Evolutionary conservation across 2,113 vertebrate genomes (phyloP), one percentile per base, ranked within the genome.

Genomic region (Candoia aspera): DNA sequence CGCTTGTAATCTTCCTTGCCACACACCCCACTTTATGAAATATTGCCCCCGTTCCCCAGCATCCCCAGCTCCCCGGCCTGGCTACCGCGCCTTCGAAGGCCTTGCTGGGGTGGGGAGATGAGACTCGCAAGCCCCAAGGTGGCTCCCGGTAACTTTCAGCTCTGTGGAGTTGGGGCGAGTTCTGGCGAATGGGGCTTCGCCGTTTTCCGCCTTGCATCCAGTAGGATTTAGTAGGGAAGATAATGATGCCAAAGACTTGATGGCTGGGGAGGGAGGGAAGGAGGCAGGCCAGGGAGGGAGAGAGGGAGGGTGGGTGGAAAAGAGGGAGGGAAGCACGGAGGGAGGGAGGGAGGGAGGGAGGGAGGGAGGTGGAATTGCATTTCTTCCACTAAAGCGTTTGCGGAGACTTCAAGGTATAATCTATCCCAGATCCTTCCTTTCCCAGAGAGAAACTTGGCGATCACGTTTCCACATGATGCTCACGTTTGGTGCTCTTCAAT

Each of bases 391-490:
- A 97, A 97, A 98, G 97, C 97, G 96, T 97, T 98, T 97, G 97
- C 98, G 97, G 97, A 97, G 98, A 97, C 98, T 98, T 98, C 98
- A 98, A 98, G 98, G 98, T 98, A 98, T 98, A 98, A 98, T 98
- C 97, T 98, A 98, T 98, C 98, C 98, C 98, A 98, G 98, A 98
- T 98, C 98, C 97, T 98, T 98, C 98, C 97, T 98, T 98, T 98
- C 98, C 98, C 98, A 97, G 97, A 98, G 97, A 97, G 96, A 97
- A 98, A 98, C 98, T 98, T 98, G 97, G 97, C 98, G 97, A 97
- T 98, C 98, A 98, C 98, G 98, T 99, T 98, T 98, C 98, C 98
- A 98, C 98, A 99, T 99, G 99, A 99, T 99, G 98, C 98, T 99
- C 99, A 99, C 99, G 99, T 99, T 99, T 98, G 98, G 98, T 98